Percentiles rank a stretch among this genome's conserved stretches.
These are phyloP conservation scores for Pandemis heparana DNA, from an alignment of 2,888 invertebrate genomes.

Conservation along the genomic window DNA sequence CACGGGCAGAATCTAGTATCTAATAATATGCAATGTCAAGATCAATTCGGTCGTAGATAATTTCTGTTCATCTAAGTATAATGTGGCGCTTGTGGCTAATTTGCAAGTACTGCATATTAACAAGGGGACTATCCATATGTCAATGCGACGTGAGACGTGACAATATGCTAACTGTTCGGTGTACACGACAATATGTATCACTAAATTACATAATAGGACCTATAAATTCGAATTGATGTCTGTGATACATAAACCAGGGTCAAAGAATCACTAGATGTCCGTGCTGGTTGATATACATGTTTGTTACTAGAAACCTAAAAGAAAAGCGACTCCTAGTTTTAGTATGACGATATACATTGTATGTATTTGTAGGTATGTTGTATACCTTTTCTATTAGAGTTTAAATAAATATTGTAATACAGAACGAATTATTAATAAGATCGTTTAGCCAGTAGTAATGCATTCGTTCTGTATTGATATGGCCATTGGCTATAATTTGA, in stretches of 20 bases:
- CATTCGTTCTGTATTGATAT: background rate
- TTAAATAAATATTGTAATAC: no score
- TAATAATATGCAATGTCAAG: background rate
- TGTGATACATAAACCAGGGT: no score
- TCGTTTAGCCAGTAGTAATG: no score
- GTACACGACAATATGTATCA: constrained; percentile 25
- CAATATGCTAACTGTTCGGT: constrained; percentile 45
- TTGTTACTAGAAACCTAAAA: no score
- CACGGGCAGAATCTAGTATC: background rate
- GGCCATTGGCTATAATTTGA: background rate
- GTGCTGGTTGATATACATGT: no score
- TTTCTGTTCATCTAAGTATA: constrained; percentile 15
- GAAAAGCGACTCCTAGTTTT: no score
- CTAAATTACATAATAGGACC: constrained; percentile 4
- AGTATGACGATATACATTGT: no score
- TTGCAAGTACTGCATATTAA: constrained; percentile 50
- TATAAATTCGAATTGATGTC: no score
- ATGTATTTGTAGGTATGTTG: no score
- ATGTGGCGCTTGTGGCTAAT: constrained; percentile 56
- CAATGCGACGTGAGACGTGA: constrained; percentile 40
- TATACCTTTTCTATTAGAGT: no score
- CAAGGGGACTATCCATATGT: constrained; percentile 58
- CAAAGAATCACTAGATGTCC: no score
- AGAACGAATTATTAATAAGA: no score
- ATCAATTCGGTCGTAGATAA: background rate